These are phyloP conservation scores for Geotrypetes seraphini DNA, from an alignment of 2,797 vertebrate genomes.

Conservation along the genomic window DNA sequence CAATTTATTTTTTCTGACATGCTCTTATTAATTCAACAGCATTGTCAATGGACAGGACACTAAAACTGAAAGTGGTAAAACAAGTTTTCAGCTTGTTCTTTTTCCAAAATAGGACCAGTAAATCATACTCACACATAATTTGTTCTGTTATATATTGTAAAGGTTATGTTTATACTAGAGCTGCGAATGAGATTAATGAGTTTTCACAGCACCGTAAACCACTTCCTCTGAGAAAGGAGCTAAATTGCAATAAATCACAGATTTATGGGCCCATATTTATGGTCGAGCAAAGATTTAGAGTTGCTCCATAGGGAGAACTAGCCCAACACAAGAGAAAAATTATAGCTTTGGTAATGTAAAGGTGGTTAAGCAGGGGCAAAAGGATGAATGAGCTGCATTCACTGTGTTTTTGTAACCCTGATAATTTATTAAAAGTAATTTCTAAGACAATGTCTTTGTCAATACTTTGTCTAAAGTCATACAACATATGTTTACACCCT, in stretches of 20 bases:
- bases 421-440: constrained; percentile 39
- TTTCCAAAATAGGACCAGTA: constrained; percentile 43
- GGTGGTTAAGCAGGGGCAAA: constrained; percentile 28
- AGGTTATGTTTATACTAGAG: constrained; percentile 58
- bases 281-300: constrained; percentile 46
- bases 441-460: constrained; percentile 19
- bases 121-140: constrained; percentile 49
- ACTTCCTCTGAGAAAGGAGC: constrained; percentile 46
- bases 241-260: constrained; percentile 58
- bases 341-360: constrained; percentile 20
- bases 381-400: constrained; percentile 18
- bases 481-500: constrained; percentile 19
- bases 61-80: constrained; percentile 30
- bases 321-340: constrained; percentile 37
- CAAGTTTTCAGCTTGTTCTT: constrained; percentile 28
- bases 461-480: constrained; percentile 23
- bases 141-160: constrained; percentile 52
- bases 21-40: constrained; percentile 30
- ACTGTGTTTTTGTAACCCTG: constrained; percentile 24
- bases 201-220: constrained; percentile 53
- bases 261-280: constrained; percentile 55
- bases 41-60: constrained; percentile 35
- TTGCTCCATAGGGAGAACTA: constrained; percentile 34
- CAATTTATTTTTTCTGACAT: constrained; percentile 29
- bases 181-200: constrained; percentile 63